phyloP scores from a whole-genome alignment of 2,888 invertebrate genomes.

The Scrobipalpa atriplicella region DNA sequence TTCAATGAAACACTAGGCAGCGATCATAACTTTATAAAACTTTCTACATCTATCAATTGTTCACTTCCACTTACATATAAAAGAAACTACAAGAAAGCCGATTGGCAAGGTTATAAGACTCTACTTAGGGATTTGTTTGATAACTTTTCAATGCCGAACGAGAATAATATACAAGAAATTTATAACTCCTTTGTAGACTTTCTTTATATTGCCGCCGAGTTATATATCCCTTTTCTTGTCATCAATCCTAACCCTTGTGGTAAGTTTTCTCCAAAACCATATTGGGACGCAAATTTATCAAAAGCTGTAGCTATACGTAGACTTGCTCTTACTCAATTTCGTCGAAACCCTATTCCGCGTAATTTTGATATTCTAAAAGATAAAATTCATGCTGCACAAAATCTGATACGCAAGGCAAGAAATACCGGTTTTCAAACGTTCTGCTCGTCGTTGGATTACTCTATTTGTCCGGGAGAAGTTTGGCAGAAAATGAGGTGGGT shows the following conservation, averaged over 20 bases:
- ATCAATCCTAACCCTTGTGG: constrained; percentile 30
- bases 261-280: constrained; percentile 39
- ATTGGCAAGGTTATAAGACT: constrained; percentile 31
- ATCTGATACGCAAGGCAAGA: constrained; percentile 29
- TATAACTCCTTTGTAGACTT: constrained; percentile 31
- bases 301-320: constrained; percentile 38
- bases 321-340: constrained; percentile 36
- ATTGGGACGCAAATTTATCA: constrained; percentile 39
- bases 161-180: constrained; percentile 26
- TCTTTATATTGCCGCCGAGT: constrained; percentile 33
- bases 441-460: constrained; percentile 29
- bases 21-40: constrained; percentile 30
- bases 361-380: constrained; percentile 33
- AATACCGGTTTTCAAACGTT: constrained; percentile 27
- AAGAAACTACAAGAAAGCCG: constrained; percentile 36
- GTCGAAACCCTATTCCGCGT: constrained; percentile 37
- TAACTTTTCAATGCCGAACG: not conserved
- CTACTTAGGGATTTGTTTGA: constrained; percentile 20
- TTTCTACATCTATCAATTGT: constrained; percentile 10
- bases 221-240: constrained; percentile 34
- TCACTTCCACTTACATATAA: not conserved
- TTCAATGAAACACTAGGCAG: constrained; percentile 31
- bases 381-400: constrained; percentile 31
- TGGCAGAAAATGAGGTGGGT: constrained; percentile 38
- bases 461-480: constrained; percentile 28